Evolutionary conservation across 2,888 invertebrate genomes (phyloP), one percentile per base, ranked within the genome.

Genomic region (Electrophaes corylata): DNA sequence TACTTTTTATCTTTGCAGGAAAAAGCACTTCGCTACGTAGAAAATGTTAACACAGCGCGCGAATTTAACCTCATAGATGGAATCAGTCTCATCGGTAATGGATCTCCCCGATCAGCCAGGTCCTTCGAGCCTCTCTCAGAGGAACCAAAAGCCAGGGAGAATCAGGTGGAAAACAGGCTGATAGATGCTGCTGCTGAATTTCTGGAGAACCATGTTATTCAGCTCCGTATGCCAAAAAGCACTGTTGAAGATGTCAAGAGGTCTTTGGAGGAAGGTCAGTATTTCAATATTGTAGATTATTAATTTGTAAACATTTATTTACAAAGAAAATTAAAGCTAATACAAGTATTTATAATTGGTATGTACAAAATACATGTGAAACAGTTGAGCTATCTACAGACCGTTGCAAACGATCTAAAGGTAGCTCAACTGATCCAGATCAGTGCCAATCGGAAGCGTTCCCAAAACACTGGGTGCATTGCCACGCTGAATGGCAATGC

Each of bases 201-300:
- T 92, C 88, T 96, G 68, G 94, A 95, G 66, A 95, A 95, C 67
- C 96, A 96, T 83, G 96, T 96, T 20, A 93, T 97, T 57, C 96
- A 97, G 80, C 93, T 97, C 65, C 95, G 96, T 76, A 92, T 97
- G 50, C 96, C 96, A 31, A 95, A 94, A 66, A 93, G 94, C 67
- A 93, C 95, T 6, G 94, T 96, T 63, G 93, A 94, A 63, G 96
- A 96, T 75, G 94, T 96, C 78, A 94, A 95, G 78, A 93, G 95
- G 66, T 95, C 96, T 29, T 91, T 96, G 70, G 96, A 96, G 71
- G 96, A 96, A 95, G 96, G 96, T 96, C 86, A 93, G 88, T 54
- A 46, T 47, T 12, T 16, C 2, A 5, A 6, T 35, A 0, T 35
- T 35, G 2, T 14, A 0, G 5, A 35, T 35, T n/a, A n/a, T n/a